Percentiles rank a stretch among this genome's conserved stretches.
Conservation (phyloP, 2,888 invertebrate species). For the Electrophaes corylata region DNA sequence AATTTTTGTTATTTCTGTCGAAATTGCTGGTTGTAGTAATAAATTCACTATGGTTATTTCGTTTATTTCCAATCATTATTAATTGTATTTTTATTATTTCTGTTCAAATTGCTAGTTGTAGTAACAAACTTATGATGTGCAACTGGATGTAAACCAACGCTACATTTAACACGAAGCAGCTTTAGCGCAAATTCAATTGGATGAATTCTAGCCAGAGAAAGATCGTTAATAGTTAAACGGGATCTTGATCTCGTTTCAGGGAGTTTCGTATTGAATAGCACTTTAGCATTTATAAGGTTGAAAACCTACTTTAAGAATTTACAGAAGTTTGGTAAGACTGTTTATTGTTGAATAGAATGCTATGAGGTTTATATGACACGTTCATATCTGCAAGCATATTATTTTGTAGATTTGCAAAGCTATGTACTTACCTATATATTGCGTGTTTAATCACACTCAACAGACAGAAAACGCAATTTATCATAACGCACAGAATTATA, state of each 20-base stretch:
- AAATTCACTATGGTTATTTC: conserved; percentile 11
- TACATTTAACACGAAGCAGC: conserved; percentile 19
- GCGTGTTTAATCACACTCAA: no score
- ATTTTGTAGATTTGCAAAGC: no score
- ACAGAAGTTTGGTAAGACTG: not conserved
- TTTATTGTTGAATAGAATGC: not conserved
- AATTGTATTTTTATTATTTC: conserved; percentile 7
- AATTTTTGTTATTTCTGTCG: conserved; percentile 3
- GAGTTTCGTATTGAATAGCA: conserved; percentile 10
- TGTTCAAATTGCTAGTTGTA: not conserved
- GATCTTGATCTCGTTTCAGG: conserved; percentile 17
- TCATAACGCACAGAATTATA: no score
- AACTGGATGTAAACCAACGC: conserved; percentile 14
- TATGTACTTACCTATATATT: no score
- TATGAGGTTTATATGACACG: not conserved
- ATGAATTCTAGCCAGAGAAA: conserved; percentile 17
- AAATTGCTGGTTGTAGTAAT: conserved; percentile 1
- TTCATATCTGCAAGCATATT: no score
- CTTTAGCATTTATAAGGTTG: not conserved
- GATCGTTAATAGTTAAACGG: conserved; percentile 21
- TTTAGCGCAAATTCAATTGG: conserved; percentile 24
- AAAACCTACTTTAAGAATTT: not conserved
- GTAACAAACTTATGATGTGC: conserved; percentile 11
- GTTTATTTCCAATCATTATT: not conserved
- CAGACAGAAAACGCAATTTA: no score